A percentile compares a stretch with the other conserved stretches of the same genome.
Conservation (phyloP, 2,888 invertebrate genomes). For the Tiliacea citrago region DNA sequence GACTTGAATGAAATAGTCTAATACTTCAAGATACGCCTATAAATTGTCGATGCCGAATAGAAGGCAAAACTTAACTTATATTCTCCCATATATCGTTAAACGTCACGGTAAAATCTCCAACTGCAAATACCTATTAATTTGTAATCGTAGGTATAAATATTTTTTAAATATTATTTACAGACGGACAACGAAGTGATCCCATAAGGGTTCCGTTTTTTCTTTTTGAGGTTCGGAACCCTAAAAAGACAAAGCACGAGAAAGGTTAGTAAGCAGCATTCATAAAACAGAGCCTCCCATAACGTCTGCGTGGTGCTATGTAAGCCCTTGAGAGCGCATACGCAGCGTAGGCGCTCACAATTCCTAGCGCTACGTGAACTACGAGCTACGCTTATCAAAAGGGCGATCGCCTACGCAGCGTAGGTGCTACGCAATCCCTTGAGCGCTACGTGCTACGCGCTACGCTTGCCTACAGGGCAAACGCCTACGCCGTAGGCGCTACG, state of each 20-base stretch:
- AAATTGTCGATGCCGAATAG: too few species aligned
- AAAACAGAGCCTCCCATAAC: not conserved
- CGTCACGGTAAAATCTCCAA: too few species aligned
- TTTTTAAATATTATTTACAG: not conserved
- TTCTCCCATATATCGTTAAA: too few species aligned
- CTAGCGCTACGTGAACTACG: slow-evolving; percentile 20
- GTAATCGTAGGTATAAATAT: too few species aligned
- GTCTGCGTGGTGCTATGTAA: not conserved
- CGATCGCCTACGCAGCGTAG: slow-evolving; percentile 9
- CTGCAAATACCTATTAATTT: too few species aligned
- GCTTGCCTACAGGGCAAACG: not conserved
- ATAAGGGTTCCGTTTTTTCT: not conserved
- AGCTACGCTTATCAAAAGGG: not conserved
- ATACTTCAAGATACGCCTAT: too few species aligned
- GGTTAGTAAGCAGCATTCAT: not conserved
- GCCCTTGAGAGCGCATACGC: not conserved
- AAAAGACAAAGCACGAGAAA: not conserved
- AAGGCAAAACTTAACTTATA: too few species aligned
- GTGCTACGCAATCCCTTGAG: slow-evolving; percentile 3
- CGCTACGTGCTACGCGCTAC: slow-evolving; percentile 8
- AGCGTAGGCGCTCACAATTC: not conserved
- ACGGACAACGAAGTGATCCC: not conserved
- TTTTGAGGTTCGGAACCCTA: not conserved
- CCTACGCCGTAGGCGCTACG: slow-evolving; percentile 8
- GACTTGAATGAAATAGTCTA: too few species aligned